A percentile compares a stretch with the other conserved stretches of the same genome.
Conservation (phyloP, 2,888 invertebrate genomes). For the Shargacucullia verbasci region DNA sequence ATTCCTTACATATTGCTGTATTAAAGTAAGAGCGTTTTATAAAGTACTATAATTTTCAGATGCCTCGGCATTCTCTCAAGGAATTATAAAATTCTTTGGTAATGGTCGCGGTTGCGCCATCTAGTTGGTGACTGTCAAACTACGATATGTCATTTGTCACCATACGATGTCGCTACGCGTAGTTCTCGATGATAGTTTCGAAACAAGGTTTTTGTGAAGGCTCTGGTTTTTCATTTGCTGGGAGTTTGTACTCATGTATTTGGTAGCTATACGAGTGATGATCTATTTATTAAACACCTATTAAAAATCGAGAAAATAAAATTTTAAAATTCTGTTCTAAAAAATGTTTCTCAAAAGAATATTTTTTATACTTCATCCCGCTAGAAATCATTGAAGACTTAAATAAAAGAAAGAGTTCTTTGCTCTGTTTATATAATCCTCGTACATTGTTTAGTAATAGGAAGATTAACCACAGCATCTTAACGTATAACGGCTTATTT, state of each 20-base stretch:
- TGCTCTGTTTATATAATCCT: conserved; percentile 2
- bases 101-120: conserved; percentile 72
- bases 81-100: conserved; percentile 55
- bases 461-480: conserved; percentile 20
- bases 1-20: conserved; percentile 50
- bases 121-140: conserved; percentile 70
- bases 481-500: too few species aligned
- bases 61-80: conserved; percentile 54
- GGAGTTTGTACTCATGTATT: too few species aligned
- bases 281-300: too few species aligned
- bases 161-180: conserved; percentile 84
- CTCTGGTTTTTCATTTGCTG: too few species aligned
- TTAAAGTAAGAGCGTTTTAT: conserved; percentile 53
- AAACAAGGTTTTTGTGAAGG: background rate
- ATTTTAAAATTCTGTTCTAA: too few species aligned
- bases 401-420: too few species aligned
- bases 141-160: conserved; percentile 79
- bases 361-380: too few species aligned
- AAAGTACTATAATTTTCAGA: conserved; percentile 56
- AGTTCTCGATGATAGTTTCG: background rate
- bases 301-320: too few species aligned
- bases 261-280: too few species aligned
- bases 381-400: too few species aligned
- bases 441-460: background rate
- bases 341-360: too few species aligned